These are phyloP conservation scores for Tetheella fluctuosa DNA, from an alignment of 2,888 invertebrate genomes.

Conservation along the genomic window DNA sequence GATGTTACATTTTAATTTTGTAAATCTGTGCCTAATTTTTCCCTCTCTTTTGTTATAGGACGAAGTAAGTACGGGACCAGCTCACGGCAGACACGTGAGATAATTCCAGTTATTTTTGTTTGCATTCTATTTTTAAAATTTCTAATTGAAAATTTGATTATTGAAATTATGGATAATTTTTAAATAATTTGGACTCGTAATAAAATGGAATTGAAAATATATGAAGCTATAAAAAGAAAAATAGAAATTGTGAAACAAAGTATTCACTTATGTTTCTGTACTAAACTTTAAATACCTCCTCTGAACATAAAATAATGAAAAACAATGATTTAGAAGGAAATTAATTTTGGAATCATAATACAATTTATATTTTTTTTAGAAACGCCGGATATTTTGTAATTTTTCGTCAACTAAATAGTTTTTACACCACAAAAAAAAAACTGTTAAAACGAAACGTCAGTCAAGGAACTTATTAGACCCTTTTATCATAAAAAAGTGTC, in stretches of 20 bases:
- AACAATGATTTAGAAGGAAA: too few species aligned
- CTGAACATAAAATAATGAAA: too few species aligned
- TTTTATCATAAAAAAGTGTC: slow-evolving; percentile 19
- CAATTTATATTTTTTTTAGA: too few species aligned
- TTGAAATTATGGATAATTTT: too few species aligned
- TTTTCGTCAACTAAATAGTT: neutral
- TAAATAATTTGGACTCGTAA: too few species aligned
- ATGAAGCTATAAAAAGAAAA: too few species aligned
- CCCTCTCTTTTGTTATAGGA: slow-evolving; percentile 80
- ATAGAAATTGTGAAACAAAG: too few species aligned
- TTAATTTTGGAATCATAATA: too few species aligned
- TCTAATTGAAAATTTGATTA: too few species aligned
- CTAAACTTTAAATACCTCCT: too few species aligned
- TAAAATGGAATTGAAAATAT: too few species aligned
- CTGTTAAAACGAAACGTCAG: neutral
- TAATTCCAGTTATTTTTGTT: slow-evolving; percentile 56
- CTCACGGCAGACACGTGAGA: slow-evolving; percentile 76
- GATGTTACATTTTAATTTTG: slow-evolving; percentile 18
- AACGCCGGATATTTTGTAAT: neutral
- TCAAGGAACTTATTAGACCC: neutral
- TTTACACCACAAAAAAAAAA: neutral
- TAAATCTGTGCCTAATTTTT: slow-evolving; percentile 43
- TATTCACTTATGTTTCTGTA: too few species aligned
- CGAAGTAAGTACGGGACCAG: slow-evolving; percentile 81
- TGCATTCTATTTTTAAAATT: neutral